Base-by-base conservation (phyloP, 2,797 vertebrate genomes). In the Parambassis ranga region DNA sequence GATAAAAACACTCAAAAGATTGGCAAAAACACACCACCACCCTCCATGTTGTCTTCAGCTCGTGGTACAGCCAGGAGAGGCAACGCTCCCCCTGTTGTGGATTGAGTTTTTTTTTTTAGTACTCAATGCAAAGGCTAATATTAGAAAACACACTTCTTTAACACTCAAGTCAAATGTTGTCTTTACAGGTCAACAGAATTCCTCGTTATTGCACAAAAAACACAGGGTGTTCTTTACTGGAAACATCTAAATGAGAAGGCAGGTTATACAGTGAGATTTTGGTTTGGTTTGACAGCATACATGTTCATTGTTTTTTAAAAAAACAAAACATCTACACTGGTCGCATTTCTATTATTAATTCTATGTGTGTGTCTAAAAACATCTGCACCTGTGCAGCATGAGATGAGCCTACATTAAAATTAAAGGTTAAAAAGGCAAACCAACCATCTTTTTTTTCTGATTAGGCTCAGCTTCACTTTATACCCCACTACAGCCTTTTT, bases 1-100 rank as follows among this genome's bases (percentile, higher is more conserved):
- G 89, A 83, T 79, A 83, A 83, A 83, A 89, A 89, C 83, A 89
- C 84, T 83, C 82, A 82, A 83, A 86, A 82, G 71, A 81, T 89
- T 90, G 84, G 85, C 88, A 87, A 86, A 77, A n/a, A n/a, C n/a
- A 85, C 79, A 86, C 69, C 69, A 84, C 68, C 62, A 57, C 55
- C 71, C 76, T 71, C 79, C 81, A 71, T 62, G 38, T 49, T 56
- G 63, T 70, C 65, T 73, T 49, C 7, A 65, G 68, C 44, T 73
- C 55, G 53, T 28, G 7, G 63, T 73, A 64, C 57, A 80, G 71
- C 16, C 41, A 65, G 58, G 48, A 58, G 55, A 77, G 42, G 57
- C 57, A 27, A 24, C n/a, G 37, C 57, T 58, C 52, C 20, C 53
- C 67, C 44, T 47, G 23, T 39, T 23, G 50, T 42, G 65, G 59